These are phyloP conservation scores for Pseudomyrmex pallidus DNA, from an alignment of 1,140 invertebrate species.

Conservation along the genomic window DNA sequence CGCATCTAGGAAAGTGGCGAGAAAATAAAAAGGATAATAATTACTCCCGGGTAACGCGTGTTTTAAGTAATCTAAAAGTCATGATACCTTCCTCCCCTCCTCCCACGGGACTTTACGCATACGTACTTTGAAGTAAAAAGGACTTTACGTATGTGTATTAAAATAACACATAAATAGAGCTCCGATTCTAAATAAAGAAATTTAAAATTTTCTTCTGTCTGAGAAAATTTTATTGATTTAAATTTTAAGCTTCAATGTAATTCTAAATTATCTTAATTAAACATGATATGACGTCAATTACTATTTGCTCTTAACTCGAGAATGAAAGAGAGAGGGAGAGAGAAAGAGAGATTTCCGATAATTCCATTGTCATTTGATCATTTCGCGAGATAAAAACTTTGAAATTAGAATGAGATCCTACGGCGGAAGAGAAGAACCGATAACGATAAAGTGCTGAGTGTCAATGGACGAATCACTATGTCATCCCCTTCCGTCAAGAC, in stretches of 20 bases:
- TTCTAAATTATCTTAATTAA: neutral
- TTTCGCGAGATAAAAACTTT: conserved; percentile 16
- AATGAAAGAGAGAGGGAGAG: no score
- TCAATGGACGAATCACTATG: conserved; percentile 62
- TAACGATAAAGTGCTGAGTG: conserved; percentile 63
- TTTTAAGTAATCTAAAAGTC: conserved; percentile 71
- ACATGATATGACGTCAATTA: neutral
- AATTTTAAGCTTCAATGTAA: neutral
- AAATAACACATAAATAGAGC: no score
- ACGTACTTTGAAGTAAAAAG: neutral
- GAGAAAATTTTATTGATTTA: neutral
- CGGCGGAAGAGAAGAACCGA: conserved; percentile 10
- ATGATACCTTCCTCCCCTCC: conserved; percentile 7
- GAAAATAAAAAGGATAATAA: conserved; percentile 65
- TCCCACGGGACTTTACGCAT: neutral
- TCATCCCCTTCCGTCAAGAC: conserved; percentile 23
- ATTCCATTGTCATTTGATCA: conserved; percentile 25
- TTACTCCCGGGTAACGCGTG: conserved; percentile 44
- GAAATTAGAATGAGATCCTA: conserved; percentile 41
- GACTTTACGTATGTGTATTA: no score
- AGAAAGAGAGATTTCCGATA: neutral
- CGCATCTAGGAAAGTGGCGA: conserved; percentile 33
- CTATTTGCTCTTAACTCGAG: neutral
- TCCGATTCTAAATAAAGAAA: no score
- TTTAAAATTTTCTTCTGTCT: no score